A percentile compares a stretch with the other conserved stretches of the same genome.
These are phyloP conservation scores for Terrapene triunguis DNA, from an alignment of 2,113 vertebrate genomes.

Conservation along the genomic window DNA sequence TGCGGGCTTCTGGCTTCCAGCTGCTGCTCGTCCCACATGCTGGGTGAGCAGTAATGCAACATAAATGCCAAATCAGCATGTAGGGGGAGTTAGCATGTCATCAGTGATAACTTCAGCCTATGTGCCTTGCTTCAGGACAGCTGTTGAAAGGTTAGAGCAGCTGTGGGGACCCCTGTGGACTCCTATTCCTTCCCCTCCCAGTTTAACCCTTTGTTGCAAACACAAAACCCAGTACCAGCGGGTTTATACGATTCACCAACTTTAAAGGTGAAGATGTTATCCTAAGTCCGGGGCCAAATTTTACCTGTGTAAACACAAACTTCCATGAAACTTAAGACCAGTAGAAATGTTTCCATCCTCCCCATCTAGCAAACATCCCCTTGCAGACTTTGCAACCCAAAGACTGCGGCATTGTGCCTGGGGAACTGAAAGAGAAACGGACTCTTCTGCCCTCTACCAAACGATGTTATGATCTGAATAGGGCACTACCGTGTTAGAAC, in stretches of 20 bases:
- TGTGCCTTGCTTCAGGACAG: background rate
- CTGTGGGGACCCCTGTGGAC: constrained; percentile 10
- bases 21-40: constrained; percentile 39
- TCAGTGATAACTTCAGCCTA: background rate
- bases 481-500: background rate
- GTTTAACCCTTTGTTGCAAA: constrained; percentile 25
- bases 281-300: background rate
- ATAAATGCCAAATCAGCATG: background rate
- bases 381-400: background rate
- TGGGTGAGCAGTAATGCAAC: constrained; percentile 16
- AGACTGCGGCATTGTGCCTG: background rate
- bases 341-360: background rate
- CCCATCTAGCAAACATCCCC: background rate
- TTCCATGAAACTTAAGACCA: background rate
- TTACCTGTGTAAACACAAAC: background rate
- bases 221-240: background rate
- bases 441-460: background rate
- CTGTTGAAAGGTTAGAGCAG: constrained; percentile 23
- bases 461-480: background rate
- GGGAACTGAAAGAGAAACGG: background rate
- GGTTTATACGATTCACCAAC: background rate
- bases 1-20: constrained; percentile 52
- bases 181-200: constrained; percentile 10
- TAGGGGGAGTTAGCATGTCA: constrained; percentile 47
- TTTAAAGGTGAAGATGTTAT: background rate